Conservation (phyloP, 2,113 vertebrate species). For the Psittacula cyanocephala region DNA sequence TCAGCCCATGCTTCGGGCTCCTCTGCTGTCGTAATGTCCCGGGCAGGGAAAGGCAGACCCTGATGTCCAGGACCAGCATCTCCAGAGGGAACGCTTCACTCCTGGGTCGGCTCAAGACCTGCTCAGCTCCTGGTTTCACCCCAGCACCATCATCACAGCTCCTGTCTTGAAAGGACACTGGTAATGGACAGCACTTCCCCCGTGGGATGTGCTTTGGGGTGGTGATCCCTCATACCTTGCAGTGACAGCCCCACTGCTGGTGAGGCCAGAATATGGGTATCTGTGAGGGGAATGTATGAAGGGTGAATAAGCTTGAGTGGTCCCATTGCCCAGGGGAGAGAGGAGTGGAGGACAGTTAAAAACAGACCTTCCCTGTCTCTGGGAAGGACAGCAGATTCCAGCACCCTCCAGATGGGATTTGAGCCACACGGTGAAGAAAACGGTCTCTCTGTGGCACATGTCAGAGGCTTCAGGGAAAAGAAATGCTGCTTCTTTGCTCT, state of each 20-base stretch:
- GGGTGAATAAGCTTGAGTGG: neutral
- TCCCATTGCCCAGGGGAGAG: neutral
- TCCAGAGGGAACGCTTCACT: neutral
- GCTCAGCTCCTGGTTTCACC: neutral
- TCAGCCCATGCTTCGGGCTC: neutral
- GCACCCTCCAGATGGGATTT: neutral
- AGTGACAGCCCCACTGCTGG: neutral
- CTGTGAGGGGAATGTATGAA: neutral
- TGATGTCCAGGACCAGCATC: neutral
- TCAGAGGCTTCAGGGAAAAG: constrained; percentile 4
- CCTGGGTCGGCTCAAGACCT: neutral
- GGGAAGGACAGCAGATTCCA: neutral
- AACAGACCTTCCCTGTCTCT: neutral
- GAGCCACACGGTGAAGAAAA: neutral
- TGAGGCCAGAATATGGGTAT: neutral
- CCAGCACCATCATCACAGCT: neutral
- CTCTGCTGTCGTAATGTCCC: neutral
- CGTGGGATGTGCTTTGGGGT: neutral
- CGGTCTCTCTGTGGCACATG: neutral
- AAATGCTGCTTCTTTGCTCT: neutral
- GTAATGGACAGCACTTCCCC: neutral
- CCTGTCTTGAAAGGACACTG: neutral
- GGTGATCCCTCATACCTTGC: neutral
- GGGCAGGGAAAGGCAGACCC: neutral
- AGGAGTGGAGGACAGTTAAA: neutral